A percentile compares a stretch with the other conserved stretches of the same genome.
These are phyloP conservation scores for Rhizomys pruinosus DNA, from an alignment of 2,113 vertebrate species.

Conservation along the genomic window DNA sequence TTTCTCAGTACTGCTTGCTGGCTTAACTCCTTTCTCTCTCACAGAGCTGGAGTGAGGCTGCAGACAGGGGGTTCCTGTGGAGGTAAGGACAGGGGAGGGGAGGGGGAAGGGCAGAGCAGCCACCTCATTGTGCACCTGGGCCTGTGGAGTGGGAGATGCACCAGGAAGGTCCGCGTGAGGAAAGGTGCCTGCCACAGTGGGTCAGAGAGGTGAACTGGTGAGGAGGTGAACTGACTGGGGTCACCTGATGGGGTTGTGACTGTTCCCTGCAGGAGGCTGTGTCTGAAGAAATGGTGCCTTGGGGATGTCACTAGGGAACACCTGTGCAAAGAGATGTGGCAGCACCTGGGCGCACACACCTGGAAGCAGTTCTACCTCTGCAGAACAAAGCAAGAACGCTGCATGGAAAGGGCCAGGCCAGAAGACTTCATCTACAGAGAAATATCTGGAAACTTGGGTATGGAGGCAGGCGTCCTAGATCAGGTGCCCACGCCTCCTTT, in stretches of 20 bases:
- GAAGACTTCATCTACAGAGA: conserved; percentile 29
- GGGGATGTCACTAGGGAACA: background rate
- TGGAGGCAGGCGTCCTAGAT: rapidly evolving
- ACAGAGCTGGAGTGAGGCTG: background rate
- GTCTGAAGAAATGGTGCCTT: conserved; percentile 10
- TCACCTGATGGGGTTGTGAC: background rate
- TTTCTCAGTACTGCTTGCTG: too few species aligned
- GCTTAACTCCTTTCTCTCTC: background rate
- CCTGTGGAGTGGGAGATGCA: background rate
- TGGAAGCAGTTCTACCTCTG: conserved; percentile 44
- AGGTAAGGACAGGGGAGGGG: background rate
- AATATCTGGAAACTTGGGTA: background rate
- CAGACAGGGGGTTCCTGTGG: conserved; percentile 2
- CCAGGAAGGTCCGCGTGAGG: rapidly evolving
- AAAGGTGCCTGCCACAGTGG: rapidly evolving
- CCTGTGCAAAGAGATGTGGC: too few species aligned
- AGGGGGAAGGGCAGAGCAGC: background rate
- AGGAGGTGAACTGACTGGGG: background rate
- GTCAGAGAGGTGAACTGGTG: background rate
- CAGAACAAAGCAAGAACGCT: background rate
- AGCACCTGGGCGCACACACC: rapidly evolving
- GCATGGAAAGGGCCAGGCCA: background rate
- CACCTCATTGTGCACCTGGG: rapidly evolving
- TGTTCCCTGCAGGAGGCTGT: conserved; percentile 47
- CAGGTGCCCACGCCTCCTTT: background rate